Percentiles rank a stretch among this genome's conserved stretches.
phyloP scores from a whole-genome alignment of 2,113 vertebrate genomes.

The Diadophis punctatus region DNA sequence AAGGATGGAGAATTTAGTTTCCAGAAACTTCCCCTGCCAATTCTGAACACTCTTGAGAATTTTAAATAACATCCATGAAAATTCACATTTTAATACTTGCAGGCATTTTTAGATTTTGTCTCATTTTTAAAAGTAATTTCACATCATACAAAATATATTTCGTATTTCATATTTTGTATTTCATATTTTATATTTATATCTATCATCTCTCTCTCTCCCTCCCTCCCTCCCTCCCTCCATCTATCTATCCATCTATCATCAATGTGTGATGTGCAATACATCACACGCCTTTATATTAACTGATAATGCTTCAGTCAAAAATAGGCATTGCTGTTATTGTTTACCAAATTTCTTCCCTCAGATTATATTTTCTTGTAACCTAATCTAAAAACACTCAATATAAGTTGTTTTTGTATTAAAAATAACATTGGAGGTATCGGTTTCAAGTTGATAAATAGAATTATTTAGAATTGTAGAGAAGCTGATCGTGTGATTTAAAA shows the following conservation, averaged over 20 bases:
- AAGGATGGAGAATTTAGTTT: background rate
- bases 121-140: background rate
- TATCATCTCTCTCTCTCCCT: no score
- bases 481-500: background rate
- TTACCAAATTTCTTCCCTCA: background rate
- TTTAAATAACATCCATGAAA: background rate
- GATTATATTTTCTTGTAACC: background rate
- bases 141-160: background rate
- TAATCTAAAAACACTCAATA: background rate
- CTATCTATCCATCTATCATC: background rate
- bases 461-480: background rate
- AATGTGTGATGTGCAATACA: background rate
- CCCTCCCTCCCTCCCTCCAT: fast-evolving
- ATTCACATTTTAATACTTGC: background rate
- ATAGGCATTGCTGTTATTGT: background rate
- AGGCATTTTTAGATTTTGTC: background rate
- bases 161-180: background rate
- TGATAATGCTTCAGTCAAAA: background rate
- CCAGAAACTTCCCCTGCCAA: background rate
- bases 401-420: background rate
- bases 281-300: background rate
- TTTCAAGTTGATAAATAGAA: background rate
- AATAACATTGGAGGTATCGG: background rate
- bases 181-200: background rate
- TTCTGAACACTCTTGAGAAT: background rate